These are phyloP conservation scores for Phenganax marumi DNA, from an alignment of 92 coral and sea anemone genomes.

Conservation along the genomic window DNA sequence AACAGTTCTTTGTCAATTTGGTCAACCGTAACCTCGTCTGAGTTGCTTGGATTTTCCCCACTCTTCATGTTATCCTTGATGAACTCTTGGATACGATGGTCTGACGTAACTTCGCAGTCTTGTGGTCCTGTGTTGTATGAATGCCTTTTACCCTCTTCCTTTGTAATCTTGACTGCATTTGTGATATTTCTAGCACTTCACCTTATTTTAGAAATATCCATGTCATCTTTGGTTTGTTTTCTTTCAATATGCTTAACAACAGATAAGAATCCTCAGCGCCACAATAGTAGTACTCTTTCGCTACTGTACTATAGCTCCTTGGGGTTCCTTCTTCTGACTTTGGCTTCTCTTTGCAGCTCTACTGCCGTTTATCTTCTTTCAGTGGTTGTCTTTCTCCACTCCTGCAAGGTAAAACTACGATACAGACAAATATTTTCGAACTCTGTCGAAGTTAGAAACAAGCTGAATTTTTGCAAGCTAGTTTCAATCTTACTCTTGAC, in stretches of 20 bases:
- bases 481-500: conserved; percentile 1
- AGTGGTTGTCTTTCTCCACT: neutral
- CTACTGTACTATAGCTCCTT: neutral
- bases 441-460: neutral
- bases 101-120: neutral
- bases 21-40: conserved; percentile 6
- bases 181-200: neutral
- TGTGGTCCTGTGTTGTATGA: conserved; percentile 12
- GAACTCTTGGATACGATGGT: neutral
- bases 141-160: conserved; percentile 14
- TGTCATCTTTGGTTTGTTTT: conserved; percentile 9
- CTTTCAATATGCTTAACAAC: conserved; percentile 2
- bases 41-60: neutral
- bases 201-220: neutral
- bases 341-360: conserved; percentile 10
- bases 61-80: neutral
- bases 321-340: neutral
- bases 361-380: conserved; percentile 24
- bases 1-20: conserved; percentile 69
- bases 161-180: conserved; percentile 29
- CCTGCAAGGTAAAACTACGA: neutral
- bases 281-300: neutral
- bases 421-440: neutral
- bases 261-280: neutral
- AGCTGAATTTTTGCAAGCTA: neutral